Evolutionary conservation across 2,113 vertebrate genomes (phyloP).

Genomic region (Corvus hawaiiensis): DNA sequence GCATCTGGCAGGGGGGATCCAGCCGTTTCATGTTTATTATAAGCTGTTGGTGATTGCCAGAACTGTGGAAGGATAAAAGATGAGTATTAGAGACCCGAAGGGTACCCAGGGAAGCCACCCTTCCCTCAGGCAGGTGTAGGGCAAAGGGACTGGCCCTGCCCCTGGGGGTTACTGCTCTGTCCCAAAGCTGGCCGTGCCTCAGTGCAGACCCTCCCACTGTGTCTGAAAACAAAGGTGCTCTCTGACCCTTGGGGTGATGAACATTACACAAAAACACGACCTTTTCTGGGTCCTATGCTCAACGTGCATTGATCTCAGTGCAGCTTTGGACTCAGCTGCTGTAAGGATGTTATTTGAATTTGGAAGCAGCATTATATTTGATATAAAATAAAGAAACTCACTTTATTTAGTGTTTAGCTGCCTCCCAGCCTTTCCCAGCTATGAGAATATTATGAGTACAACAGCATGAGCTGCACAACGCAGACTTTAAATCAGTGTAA

Average conservation of each 20-base stretch:
- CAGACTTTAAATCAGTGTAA: not conserved
- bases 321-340: not conserved
- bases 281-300: not conserved
- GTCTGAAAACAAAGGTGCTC: not conserved
- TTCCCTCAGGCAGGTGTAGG: not conserved
- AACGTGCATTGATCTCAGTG: not conserved
- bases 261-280: rapidly evolving
- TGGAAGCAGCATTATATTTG: not conserved
- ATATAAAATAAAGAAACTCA: not conserved
- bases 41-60: not conserved
- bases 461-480: rapidly evolving
- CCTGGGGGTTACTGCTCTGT: not conserved
- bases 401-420: not conserved
- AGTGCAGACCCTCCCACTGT: not conserved
- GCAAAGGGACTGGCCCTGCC: not conserved
- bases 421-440: not conserved
- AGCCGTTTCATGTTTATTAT: not conserved
- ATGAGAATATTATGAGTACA: not conserved
- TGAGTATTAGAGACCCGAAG: not conserved
- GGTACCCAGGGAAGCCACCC: not conserved
- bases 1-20: rapidly evolving
- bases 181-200: rapidly evolving
- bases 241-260: not conserved
- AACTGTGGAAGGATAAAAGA: not conserved
- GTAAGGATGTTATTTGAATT: not conserved